A percentile compares a stretch with the other conserved stretches of the same genome.
Conservation (phyloP, 2,888 invertebrate species). For the Abrostola tripartita region DNA sequence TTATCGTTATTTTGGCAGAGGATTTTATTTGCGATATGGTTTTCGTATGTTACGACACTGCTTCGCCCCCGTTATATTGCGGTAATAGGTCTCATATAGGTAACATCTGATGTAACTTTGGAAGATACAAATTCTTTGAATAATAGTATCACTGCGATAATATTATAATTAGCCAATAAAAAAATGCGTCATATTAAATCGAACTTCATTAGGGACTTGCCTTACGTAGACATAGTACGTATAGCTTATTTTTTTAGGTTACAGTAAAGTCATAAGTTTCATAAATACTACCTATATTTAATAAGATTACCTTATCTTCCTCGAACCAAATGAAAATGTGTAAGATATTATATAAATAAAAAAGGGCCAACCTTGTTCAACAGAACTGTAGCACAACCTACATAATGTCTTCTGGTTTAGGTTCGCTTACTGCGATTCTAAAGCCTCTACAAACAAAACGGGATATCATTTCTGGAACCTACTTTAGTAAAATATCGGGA, state of each 20-base stretch:
- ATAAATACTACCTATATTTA: background rate
- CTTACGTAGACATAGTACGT: no score
- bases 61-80: background rate
- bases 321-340: background rate
- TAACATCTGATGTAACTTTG: no score
- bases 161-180: no score
- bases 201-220: no score
- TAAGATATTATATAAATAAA: constrained; percentile 12
- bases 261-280: background rate
- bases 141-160: no score
- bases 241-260: no score
- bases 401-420: constrained; percentile 45
- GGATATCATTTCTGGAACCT: constrained; percentile 11
- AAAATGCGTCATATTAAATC: no score
- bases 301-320: background rate
- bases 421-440: constrained; percentile 37
- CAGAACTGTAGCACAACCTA: constrained; percentile 39
- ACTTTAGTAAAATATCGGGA: constrained; percentile 3
- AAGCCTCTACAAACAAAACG: constrained; percentile 31
- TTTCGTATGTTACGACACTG: background rate
- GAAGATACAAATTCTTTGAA: no score
- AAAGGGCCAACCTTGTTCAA: constrained; percentile 41
- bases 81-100: no score
- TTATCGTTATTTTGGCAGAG: constrained; percentile 3
- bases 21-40: background rate